phyloP scores from a whole-genome alignment of 1,140 invertebrate species.

The Solenopsis fugax region DNA sequence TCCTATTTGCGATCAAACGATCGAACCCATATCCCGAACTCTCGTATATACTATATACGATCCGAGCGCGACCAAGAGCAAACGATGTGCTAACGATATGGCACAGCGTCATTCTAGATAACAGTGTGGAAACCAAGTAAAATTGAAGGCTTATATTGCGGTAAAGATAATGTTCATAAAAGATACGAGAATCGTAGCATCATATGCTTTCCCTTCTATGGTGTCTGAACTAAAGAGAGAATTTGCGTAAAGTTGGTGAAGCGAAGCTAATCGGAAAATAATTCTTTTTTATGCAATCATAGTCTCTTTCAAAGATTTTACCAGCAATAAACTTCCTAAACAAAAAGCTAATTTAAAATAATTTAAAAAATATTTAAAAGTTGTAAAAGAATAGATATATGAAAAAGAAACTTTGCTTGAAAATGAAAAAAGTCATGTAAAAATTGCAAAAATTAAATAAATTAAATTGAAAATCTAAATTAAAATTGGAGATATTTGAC shows the following conservation, averaged over 20 bases:
- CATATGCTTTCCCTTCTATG: conserved; percentile 1
- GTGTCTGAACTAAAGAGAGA: neutral
- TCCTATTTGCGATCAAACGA: conserved; percentile 45
- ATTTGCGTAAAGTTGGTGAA: neutral
- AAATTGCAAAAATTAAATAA: neutral
- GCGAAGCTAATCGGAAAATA: neutral
- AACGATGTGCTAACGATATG: conserved; percentile 34
- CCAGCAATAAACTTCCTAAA: neutral
- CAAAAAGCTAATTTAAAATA: neutral
- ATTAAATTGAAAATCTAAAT: neutral
- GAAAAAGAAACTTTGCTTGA: neutral
- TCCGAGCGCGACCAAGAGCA: neutral
- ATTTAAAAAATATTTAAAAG: neutral
- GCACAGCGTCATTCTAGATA: neutral
- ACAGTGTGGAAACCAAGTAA: neutral
- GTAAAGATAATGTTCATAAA: conserved; percentile 27
- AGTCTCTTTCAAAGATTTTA: neutral
- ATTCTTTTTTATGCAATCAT: neutral
- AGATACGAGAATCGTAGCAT: neutral
- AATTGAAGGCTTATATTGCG: conserved; percentile 9
- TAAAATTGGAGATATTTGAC: too few species aligned
- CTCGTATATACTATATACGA: too few species aligned
- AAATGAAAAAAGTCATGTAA: neutral
- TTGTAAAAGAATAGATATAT: neutral
- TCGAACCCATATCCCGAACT: neutral